Evolutionary conservation across 2,888 invertebrate species (phyloP).

Genomic region (Alloplasta piceator): DNA sequence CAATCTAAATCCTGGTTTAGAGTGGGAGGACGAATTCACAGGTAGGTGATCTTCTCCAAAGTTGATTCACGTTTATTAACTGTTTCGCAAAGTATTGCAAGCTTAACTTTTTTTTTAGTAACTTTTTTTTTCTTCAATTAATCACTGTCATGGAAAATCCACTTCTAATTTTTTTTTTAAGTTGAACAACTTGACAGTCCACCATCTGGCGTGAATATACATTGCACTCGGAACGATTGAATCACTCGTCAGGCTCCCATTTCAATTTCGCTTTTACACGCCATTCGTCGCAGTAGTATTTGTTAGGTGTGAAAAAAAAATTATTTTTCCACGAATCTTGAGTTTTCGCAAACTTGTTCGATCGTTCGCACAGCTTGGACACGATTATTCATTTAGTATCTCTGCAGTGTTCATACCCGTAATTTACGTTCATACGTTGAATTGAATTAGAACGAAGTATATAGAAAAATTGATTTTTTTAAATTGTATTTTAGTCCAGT

Average conservation of each 20-base stretch:
- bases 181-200: slow-evolving; percentile 27
- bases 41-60: slow-evolving; percentile 90
- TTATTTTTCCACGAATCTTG: slow-evolving; percentile 19
- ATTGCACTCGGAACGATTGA: slow-evolving; percentile 50
- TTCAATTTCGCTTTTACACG: slow-evolving; percentile 48
- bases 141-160: slow-evolving; percentile 56
- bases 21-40: slow-evolving; percentile 99
- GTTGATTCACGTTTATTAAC: slow-evolving; percentile 69
- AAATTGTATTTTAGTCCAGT: background rate
- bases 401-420: background rate
- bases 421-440: slow-evolving; percentile 33
- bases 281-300: slow-evolving; percentile 33
- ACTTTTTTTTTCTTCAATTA: slow-evolving; percentile 51
- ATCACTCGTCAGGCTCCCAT: slow-evolving; percentile 42
- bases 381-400: too few species aligned
- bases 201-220: slow-evolving; percentile 19
- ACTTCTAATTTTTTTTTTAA: slow-evolving; percentile 20
- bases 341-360: background rate
- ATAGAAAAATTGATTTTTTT: slow-evolving; percentile 3
- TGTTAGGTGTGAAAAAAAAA: background rate
- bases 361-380: background rate
- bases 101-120: slow-evolving; percentile 55
- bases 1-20: slow-evolving; percentile 99
- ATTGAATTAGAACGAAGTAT: slow-evolving; percentile 14
- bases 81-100: slow-evolving; percentile 66